phyloP scores from a whole-genome alignment of 2,797 vertebrate genomes.

The Macropodus opercularis region DNA sequence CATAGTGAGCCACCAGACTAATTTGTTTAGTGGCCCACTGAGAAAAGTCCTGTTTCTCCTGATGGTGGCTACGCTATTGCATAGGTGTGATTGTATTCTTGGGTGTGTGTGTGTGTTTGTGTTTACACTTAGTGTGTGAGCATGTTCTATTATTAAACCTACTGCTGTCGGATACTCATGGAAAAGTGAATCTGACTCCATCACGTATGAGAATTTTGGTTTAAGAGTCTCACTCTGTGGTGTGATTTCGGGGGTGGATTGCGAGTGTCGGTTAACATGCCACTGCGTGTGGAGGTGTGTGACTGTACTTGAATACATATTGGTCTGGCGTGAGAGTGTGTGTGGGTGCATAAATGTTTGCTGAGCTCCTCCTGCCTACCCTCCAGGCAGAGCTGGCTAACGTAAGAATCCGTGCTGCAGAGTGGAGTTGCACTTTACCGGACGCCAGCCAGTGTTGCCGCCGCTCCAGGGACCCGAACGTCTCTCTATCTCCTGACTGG shows the following conservation, averaged over 20 bases:
- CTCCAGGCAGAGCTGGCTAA: slow-evolving; percentile 74
- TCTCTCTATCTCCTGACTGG: slow-evolving; percentile 61
- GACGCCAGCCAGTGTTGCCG: slow-evolving; percentile 67
- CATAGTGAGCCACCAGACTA: neutral
- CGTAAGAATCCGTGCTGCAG: slow-evolving; percentile 76
- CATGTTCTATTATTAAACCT: slow-evolving; percentile 29
- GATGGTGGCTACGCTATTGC: neutral
- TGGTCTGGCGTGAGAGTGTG: slow-evolving; percentile 72
- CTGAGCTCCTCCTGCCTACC: slow-evolving; percentile 71
- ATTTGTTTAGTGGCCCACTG: neutral
- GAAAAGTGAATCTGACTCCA: slow-evolving; percentile 50
- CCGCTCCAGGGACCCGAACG: slow-evolving; percentile 59
- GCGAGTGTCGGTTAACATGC: slow-evolving; percentile 68
- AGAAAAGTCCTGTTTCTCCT: neutral
- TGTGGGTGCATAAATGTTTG: slow-evolving; percentile 79
- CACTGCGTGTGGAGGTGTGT: slow-evolving; percentile 79
- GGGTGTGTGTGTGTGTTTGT: slow-evolving; percentile 13
- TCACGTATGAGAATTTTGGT: slow-evolving; percentile 58
- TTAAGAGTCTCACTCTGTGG: slow-evolving; percentile 65
- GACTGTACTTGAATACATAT: slow-evolving; percentile 80
- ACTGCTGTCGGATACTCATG: slow-evolving; percentile 21
- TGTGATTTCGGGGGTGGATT: slow-evolving; percentile 75
- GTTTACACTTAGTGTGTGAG: slow-evolving; percentile 7
- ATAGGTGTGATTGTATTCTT: slow-evolving; percentile 3
- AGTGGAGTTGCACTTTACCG: slow-evolving; percentile 71